Conservation (phyloP, 2,888 invertebrate species). For the Lasioglossum villosulum region DNA sequence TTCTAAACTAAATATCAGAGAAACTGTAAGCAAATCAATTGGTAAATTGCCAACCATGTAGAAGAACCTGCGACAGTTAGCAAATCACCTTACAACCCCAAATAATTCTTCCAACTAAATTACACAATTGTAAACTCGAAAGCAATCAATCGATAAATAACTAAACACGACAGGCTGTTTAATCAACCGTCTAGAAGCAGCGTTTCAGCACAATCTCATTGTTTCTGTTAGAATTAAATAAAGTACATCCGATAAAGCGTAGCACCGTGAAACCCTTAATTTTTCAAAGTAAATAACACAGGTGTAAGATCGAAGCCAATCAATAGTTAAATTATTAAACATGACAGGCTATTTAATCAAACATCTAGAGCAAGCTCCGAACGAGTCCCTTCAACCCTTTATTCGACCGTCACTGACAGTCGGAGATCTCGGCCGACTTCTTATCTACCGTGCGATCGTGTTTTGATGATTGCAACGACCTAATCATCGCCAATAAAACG, state of each 20-base stretch:
- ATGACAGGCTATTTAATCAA: constrained; percentile 6
- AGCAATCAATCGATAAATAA: background rate
- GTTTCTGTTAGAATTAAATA: background rate
- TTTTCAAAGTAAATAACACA: background rate
- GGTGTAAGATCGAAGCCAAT: background rate
- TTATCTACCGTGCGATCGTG: constrained; percentile 24
- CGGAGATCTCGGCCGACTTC: background rate
- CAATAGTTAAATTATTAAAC: background rate
- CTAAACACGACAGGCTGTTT: background rate
- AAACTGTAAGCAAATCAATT: too few species aligned
- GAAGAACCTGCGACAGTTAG: background rate
- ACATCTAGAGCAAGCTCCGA: background rate
- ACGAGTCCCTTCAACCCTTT: background rate
- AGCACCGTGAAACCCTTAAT: background rate
- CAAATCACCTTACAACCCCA: background rate
- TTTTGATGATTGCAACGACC: constrained; percentile 19
- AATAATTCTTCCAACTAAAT: background rate
- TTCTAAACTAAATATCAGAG: too few species aligned
- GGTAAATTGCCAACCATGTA: background rate
- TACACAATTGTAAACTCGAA: background rate
- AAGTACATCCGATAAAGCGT: background rate
- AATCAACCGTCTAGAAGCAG: background rate
- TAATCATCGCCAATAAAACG: constrained; percentile 32
- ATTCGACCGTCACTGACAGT: background rate
- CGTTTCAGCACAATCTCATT: background rate